Base-by-base conservation (phyloP, 1,140 invertebrate genomes). In the Pissodes strobi region DNA sequence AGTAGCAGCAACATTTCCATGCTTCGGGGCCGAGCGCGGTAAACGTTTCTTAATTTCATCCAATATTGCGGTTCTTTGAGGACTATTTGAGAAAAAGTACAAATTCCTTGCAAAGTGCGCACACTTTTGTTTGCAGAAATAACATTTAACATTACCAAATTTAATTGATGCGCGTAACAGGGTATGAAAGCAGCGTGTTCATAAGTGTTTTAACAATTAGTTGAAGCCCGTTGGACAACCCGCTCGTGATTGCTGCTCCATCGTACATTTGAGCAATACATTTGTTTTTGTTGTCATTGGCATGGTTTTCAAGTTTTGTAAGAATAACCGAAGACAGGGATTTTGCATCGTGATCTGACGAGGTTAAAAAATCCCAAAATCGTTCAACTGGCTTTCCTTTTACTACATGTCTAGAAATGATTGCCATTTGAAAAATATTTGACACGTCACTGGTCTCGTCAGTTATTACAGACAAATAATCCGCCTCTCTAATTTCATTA, bases 361-460 rank as follows among this genome's bases (percentile, higher is more conserved):
- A 13, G 5, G 13, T 9, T 15, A 45, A 45, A 45, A 45, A 45
- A 45, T 9, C 15, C 15, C 18, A 45, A 45, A 15, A 45, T 45
- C 41, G 41, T 45, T 45, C 41, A 15, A 45, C 41, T 19, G 41
- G 8, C 41, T 45, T 45, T 6, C 41, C 15, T 15, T 45, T 45
- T 45, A 45, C 41, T 15, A 45, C 41, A n/a, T n/a, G n/a, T n/a
- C n/a, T n/a, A n/a, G n/a, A n/a, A n/a, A n/a, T n/a, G n/a, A n/a
- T n/a, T n/a, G n/a, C 72, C 58, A 69, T 67, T 69, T 76, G 69
- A 34, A 49, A 45, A 19, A 64, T 43, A 48, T 60, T 53, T 17
- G 74, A 71, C 52, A 41, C 22, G 38, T 57, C 53, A 72, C 48
- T 77, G 34, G 67, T 70, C 69, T 76, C 75, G 58, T 74, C 74